Evolutionary conservation across 2,113 vertebrate genomes (phyloP).

Genomic region (Panthera uncia): DNA sequence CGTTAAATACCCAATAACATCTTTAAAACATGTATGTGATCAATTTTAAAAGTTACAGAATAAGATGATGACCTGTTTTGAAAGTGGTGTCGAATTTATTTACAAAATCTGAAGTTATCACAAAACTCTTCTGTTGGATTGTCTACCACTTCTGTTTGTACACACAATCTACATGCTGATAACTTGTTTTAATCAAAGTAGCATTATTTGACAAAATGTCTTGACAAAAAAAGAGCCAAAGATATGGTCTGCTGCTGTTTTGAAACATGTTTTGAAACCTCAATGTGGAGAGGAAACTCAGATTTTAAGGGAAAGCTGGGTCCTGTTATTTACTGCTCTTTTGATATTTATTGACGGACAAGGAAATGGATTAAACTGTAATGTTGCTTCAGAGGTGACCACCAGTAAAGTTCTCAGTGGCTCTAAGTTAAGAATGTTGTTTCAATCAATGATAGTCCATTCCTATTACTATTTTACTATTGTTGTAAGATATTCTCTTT

Average conservation of each 20-base stretch:
- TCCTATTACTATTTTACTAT: background rate
- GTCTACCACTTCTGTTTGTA: constrained; percentile 24
- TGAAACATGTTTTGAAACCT: constrained; percentile 59
- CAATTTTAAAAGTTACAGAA: background rate
- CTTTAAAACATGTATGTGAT: constrained; percentile 44
- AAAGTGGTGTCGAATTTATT: constrained; percentile 18
- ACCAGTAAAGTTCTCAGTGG: background rate
- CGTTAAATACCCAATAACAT: constrained; percentile 13
- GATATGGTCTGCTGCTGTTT: background rate
- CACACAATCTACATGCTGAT: background rate
- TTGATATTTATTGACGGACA: background rate
- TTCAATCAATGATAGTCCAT: background rate
- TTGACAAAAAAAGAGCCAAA: background rate
- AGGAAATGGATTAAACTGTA: background rate
- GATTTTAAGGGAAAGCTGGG: constrained; percentile 55
- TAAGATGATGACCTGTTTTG: background rate
- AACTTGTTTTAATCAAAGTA: constrained; percentile 42
- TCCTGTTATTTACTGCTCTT: constrained; percentile 31
- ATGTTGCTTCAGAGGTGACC: constrained; percentile 27
- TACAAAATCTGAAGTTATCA: constrained; percentile 1
- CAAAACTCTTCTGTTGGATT: constrained; percentile 24
- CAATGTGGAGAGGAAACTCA: constrained; percentile 4
- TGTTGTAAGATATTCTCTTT: constrained; percentile 45
- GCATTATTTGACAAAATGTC: constrained; percentile 14
- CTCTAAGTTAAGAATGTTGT: constrained; percentile 17